A percentile compares a stretch with the other conserved stretches of the same genome.
Evolutionary conservation across 1,140 invertebrate genomes (phyloP).

Genomic region (Bombus sylvicola): DNA sequence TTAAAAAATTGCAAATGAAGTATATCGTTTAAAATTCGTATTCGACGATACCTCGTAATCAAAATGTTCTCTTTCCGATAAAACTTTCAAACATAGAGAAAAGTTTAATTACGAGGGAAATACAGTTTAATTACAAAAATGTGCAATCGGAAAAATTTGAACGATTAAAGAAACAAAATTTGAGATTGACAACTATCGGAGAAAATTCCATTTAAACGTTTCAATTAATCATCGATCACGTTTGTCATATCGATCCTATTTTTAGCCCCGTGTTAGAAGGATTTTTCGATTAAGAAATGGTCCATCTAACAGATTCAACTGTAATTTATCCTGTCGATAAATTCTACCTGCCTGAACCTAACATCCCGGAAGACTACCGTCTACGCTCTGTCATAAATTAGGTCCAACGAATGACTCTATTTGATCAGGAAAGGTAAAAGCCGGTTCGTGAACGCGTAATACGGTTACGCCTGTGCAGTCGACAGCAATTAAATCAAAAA

Average conservation of each 20-base stretch:
- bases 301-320: background rate
- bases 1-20: no score
- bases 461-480: constrained; percentile 22
- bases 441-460: background rate
- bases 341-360: background rate
- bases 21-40: no score
- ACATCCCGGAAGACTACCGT: background rate
- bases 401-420: no score
- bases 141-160: no score
- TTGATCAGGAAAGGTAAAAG: background rate
- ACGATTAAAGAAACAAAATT: no score
- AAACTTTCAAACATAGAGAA: background rate
- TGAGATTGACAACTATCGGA: no score
- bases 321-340: background rate
- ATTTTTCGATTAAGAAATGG: background rate
- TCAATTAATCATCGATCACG: background rate
- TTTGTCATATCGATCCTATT: no score
- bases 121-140: background rate
- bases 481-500: constrained; percentile 54
- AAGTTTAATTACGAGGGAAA: no score
- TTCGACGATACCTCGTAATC: background rate
- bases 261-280: background rate
- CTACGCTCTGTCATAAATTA: background rate
- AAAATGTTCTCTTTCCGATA: background rate
- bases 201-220: no score